Conservation (phyloP, 2,113 vertebrate species). For the Cololabis saira region DNA sequence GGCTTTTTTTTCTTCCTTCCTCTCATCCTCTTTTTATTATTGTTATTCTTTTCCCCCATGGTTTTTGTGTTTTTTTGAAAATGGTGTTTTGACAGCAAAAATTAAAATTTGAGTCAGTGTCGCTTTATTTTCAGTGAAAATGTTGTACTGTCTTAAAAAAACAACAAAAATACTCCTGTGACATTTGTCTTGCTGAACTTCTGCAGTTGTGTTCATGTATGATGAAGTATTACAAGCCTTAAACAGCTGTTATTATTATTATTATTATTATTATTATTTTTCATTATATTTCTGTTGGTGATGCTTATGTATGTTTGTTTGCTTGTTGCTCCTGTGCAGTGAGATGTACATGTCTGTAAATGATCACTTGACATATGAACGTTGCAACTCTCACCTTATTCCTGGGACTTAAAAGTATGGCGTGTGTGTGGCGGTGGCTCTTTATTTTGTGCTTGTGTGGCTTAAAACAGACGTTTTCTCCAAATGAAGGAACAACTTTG, state of each 20-base stretch:
- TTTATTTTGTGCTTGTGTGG: constrained; percentile 8
- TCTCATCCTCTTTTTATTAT: constrained; percentile 8
- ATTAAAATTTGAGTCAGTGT: background rate
- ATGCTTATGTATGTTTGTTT: constrained; percentile 35
- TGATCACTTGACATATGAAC: constrained; percentile 14
- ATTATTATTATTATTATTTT: no score
- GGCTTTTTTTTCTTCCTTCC: background rate
- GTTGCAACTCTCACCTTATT: constrained; percentile 11
- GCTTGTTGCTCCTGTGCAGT: constrained; percentile 42
- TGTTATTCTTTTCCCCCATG: background rate
- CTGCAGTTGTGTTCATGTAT: constrained; percentile 40
- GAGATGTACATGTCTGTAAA: constrained; percentile 42
- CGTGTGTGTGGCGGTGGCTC: background rate
- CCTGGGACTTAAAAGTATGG: background rate
- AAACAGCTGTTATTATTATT: constrained; percentile 31
- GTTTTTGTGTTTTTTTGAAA: background rate
- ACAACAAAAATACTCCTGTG: constrained; percentile 33
- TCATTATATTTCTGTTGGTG: constrained; percentile 39
- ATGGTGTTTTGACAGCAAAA: constrained; percentile 13
- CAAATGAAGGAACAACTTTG: constrained; percentile 3
- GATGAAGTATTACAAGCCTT: constrained; percentile 54
- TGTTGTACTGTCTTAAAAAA: constrained; percentile 12
- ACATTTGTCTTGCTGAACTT: constrained; percentile 39
- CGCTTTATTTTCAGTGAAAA: constrained; percentile 33
- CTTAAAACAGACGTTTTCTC: background rate